These are phyloP conservation scores for Teleopsis dalmanni DNA, from an alignment of 1,140 invertebrate genomes.

Conservation along the genomic window DNA sequence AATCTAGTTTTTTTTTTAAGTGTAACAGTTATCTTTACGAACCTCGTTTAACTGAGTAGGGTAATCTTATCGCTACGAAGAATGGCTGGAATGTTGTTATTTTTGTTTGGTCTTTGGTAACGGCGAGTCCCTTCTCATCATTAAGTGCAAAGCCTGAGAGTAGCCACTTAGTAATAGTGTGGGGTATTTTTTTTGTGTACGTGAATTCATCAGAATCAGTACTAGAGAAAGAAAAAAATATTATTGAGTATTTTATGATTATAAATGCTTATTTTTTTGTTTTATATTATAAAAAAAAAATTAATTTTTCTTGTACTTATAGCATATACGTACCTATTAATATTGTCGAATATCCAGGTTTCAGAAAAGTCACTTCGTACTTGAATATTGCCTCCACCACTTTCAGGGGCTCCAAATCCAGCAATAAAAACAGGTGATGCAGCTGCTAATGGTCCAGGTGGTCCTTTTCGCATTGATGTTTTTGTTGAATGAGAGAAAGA, in stretches of 20 bases:
- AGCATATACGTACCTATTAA: slow-evolving; percentile 19
- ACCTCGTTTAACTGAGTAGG: slow-evolving; percentile 78
- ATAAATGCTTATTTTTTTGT: too few relatives aligned
- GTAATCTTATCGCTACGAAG: slow-evolving; percentile 71
- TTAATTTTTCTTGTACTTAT: background rate
- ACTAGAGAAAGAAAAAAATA: slow-evolving; percentile 2
- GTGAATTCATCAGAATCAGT: slow-evolving; percentile 36
- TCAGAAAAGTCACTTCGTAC: slow-evolving; percentile 36
- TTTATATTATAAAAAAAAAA: background rate
- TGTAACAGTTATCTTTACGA: background rate
- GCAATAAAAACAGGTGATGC: background rate
- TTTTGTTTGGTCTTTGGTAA: slow-evolving; percentile 64
- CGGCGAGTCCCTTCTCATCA: slow-evolving; percentile 71
- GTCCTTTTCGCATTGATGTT: background rate
- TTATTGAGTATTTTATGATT: background rate
- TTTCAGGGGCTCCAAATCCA: background rate
- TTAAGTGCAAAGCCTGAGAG: slow-evolving; percentile 88
- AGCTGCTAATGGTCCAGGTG: background rate
- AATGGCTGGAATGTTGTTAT: slow-evolving; percentile 83
- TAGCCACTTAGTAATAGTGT: slow-evolving; percentile 88
- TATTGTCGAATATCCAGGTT: slow-evolving; percentile 38
- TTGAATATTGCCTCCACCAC: background rate
- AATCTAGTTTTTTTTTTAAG: slow-evolving; percentile 1
- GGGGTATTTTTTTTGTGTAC: slow-evolving; percentile 57
- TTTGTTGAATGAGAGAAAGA: too few relatives aligned